A percentile compares a stretch with the other conserved stretches of the same genome.
These are phyloP conservation scores for Cryptocheilus praepositus DNA, from an alignment of 2,888 invertebrate species.

Conservation along the genomic window DNA sequence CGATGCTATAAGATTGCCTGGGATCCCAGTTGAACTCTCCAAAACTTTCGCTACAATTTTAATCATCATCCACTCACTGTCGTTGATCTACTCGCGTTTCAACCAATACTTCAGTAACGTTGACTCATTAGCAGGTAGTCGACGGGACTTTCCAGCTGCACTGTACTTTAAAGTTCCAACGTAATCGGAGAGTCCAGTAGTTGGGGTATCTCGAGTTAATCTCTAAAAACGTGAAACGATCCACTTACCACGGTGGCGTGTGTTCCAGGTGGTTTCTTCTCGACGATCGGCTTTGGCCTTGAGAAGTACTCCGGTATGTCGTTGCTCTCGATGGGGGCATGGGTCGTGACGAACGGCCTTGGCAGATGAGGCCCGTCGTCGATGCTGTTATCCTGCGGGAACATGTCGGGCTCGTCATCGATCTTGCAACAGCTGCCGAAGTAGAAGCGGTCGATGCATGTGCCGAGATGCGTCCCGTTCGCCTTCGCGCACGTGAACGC, in stretches of 20 bases:
- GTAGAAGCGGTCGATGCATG: slow-evolving; percentile 94
- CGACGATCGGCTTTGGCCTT: slow-evolving; percentile 61
- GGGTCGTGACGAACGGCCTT: slow-evolving; percentile 63
- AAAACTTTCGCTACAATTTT: too few relatives aligned
- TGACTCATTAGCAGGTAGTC: too few relatives aligned
- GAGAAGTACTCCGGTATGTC: slow-evolving; percentile 68
- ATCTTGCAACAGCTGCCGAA: slow-evolving; percentile 94
- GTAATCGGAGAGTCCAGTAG: background rate
- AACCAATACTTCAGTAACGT: too few relatives aligned
- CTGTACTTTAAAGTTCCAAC: too few relatives aligned
- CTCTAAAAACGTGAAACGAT: background rate
- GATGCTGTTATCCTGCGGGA: slow-evolving; percentile 78
- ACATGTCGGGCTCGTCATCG: slow-evolving; percentile 78
- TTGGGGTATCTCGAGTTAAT: too few relatives aligned
- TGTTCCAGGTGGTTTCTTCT: slow-evolving; percentile 69
- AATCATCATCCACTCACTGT: too few relatives aligned
- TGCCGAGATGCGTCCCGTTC: slow-evolving; percentile 93
- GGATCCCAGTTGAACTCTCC: too few relatives aligned
- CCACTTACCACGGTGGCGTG: slow-evolving; percentile 40
- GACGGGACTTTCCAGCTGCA: too few relatives aligned
- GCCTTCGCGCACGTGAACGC: slow-evolving; percentile 93
- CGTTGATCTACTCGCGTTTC: too few relatives aligned
- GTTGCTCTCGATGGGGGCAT: slow-evolving; percentile 66
- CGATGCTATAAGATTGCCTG: too few relatives aligned
- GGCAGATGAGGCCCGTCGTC: slow-evolving; percentile 75